Evolutionary conservation across 2,888 invertebrate species (phyloP).

Genomic region (Trissolcus japonicus): DNA sequence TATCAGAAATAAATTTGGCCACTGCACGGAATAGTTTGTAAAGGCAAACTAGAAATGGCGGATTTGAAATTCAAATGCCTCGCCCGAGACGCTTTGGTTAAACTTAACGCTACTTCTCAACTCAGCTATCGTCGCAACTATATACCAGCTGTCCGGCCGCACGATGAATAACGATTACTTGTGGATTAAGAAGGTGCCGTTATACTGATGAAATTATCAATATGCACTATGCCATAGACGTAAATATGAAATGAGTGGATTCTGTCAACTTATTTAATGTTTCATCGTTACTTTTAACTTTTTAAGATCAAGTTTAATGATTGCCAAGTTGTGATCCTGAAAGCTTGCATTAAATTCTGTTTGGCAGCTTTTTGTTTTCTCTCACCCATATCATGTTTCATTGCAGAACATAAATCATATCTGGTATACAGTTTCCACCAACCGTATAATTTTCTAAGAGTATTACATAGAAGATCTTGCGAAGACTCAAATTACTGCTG

Average conservation of each 20-base stretch:
- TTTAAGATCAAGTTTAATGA: no score
- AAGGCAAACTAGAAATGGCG: conserved; percentile 39
- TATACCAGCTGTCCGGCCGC: conserved; percentile 36
- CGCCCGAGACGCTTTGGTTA: conserved; percentile 32
- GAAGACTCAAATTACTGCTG: conserved; percentile 9
- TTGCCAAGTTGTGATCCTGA: no score
- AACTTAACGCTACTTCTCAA: conserved; percentile 35
- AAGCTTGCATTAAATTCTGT: no score
- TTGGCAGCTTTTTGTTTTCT: no score
- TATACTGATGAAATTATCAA: conserved; percentile 47
- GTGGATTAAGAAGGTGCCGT: conserved; percentile 47
- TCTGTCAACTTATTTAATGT: neutral
- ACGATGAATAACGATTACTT: conserved; percentile 52
- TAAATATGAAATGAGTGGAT: conserved; percentile 19
- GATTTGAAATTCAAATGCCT: conserved; percentile 50
- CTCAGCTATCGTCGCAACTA: conserved; percentile 42
- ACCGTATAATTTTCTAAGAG: no score
- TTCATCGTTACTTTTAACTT: neutral
- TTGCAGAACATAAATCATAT: no score
- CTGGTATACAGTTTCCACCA: no score
- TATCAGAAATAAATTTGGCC: conserved; percentile 38
- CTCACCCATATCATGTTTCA: no score
- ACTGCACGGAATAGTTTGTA: conserved; percentile 32
- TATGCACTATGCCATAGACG: conserved; percentile 39
- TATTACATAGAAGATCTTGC: conserved; percentile 6